Conservation (phyloP, 2,888 invertebrate genomes). For the Sinhomidia bicolor region DNA sequence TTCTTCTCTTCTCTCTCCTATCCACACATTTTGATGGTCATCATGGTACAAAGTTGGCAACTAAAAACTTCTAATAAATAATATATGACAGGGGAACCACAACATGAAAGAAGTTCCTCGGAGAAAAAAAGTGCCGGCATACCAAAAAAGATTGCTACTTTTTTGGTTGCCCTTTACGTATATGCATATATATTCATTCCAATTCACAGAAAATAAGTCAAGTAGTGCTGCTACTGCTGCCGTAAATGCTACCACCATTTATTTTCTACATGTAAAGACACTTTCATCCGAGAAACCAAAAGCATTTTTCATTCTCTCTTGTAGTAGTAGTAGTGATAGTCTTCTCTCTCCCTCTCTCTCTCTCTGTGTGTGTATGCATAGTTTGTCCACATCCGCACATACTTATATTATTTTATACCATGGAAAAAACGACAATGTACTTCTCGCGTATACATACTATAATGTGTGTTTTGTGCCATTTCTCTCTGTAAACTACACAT, state of each 20-base stretch:
- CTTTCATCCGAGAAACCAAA: neutral
- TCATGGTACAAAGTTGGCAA: conserved; percentile 60
- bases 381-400: conserved; percentile 15
- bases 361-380: neutral
- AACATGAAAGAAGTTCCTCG: conserved; percentile 59
- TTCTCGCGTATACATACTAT: too few species aligned
- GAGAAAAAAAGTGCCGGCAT: conserved; percentile 46
- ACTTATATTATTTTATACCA: too few species aligned
- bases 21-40: conserved; percentile 24
- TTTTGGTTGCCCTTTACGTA: conserved; percentile 4
- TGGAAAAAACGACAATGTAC: too few species aligned
- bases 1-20: conserved; percentile 13
- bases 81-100: conserved; percentile 67
- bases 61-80: conserved; percentile 70
- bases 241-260: neutral
- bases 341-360: too few species aligned
- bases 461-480: neutral
- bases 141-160: neutral
- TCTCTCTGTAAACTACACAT: neutral
- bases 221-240: neutral
- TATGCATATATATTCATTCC: neutral
- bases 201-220: neutral
- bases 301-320: conserved; percentile 43
- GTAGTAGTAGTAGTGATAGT: too few species aligned
- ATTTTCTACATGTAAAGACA: conserved; percentile 33